Evolutionary conservation across 2,888 invertebrate species (phyloP), one percentile per base, ranked within the genome.

Genomic region (Caenorhabditis uteleia): DNA sequence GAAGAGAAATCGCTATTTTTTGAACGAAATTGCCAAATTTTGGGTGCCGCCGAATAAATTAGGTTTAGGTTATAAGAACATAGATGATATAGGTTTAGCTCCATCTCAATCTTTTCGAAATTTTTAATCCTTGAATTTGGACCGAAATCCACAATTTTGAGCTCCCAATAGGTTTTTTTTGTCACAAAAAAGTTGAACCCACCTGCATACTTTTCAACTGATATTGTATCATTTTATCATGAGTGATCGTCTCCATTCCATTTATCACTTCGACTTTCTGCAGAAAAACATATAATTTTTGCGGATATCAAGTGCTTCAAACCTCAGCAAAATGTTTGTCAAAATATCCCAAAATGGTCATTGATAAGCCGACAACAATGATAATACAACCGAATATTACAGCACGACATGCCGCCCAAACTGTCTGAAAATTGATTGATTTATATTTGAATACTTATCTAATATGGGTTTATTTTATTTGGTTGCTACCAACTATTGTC

Each of bases 331-430:
- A 72, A 42, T 77, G 66, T 25, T 71, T 69, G 54, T 80, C 82
- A 48, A 84, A 81, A 55, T 80, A 80, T 23, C 93, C 93, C 84
- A 93, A 89, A 36, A 92, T 91, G 34, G 93, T 92, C 94, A 95
- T 94, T 54, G 91, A 90, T 55, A 91, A 90, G 21, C 94, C 94
- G 40, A 93, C 87, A 70, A 91, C 87, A 89, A 95, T 91, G 68
- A 95, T 87, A 69, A 92, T 87, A 70, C 92, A 87, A 27, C 94
- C 94, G 60, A 93, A 88, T 68, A 91, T 90, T 18, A 94, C 88
- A 23, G 93, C 93, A 77, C 92, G 90, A 84, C 93, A 93, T 27
- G 93, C 93, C 84, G 93, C 91, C 93, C 93, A 94, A 71, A 94
- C 87, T 18, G 83, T 83, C 82, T 82, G 70, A 57, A 68, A 73